These are phyloP conservation scores for Chloromyia formosa DNA, from an alignment of 2,888 invertebrate species.

Conservation along the genomic window DNA sequence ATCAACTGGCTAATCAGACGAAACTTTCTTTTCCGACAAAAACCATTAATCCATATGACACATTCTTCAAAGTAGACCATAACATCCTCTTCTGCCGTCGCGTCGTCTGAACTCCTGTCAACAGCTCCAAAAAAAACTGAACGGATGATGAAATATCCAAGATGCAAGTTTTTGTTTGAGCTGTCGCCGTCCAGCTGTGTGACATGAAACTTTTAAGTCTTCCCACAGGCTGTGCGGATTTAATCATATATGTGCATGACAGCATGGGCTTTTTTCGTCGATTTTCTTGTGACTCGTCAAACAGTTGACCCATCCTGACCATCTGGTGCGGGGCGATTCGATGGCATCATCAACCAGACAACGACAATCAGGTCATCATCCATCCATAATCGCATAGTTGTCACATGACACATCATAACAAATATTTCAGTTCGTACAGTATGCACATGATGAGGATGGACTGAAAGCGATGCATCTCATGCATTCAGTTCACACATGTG, in stretches of 20 bases:
- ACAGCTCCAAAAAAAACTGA: neutral
- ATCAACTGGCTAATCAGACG: constrained; percentile 23
- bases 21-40: neutral
- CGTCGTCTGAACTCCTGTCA: neutral
- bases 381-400: constrained; percentile 27
- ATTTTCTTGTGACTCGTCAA: neutral
- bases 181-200: neutral
- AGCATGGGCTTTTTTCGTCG: no score
- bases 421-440: neutral
- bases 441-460: neutral
- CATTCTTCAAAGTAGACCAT: neutral
- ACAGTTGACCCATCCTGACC: constrained; percentile 29
- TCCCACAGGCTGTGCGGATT: constrained; percentile 19
- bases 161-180: neutral
- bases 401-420: constrained; percentile 28
- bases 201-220: constrained; percentile 17
- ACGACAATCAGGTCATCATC: constrained; percentile 32
- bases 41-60: constrained; percentile 18
- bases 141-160: neutral
- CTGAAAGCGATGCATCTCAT: neutral
- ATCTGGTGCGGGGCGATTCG: neutral
- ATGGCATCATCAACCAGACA: neutral
- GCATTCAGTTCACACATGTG: constrained; percentile 36
- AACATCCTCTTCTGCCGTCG: constrained; percentile 19
- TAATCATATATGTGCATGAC: no score